phyloP scores from a whole-genome alignment of 2,797 vertebrate species.

The Megaceryle alcyon region DNA sequence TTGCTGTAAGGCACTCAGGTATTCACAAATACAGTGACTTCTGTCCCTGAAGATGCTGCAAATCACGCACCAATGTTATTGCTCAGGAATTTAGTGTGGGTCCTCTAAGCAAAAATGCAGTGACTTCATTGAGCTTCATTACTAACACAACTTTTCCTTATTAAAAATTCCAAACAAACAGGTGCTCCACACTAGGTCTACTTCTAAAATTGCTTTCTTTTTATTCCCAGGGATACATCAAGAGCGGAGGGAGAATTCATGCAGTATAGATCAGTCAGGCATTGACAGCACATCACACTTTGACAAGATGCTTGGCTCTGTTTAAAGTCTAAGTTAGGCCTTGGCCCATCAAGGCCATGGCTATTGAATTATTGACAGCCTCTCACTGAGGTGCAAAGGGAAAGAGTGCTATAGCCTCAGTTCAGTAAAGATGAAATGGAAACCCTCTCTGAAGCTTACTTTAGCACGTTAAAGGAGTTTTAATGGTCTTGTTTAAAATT shows the following conservation, averaged over 20 bases:
- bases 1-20: neutral
- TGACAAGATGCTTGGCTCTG: slow-evolving; percentile 83
- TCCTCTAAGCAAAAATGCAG: neutral
- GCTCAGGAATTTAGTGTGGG: neutral
- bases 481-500: slow-evolving; percentile 87
- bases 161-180: slow-evolving; percentile 79
- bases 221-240: slow-evolving; percentile 79
- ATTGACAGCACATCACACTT: slow-evolving; percentile 82
- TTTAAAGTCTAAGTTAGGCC: slow-evolving; percentile 82
- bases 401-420: slow-evolving; percentile 73
- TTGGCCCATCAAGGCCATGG: slow-evolving; percentile 81
- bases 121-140: slow-evolving; percentile 14
- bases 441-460: slow-evolving; percentile 83
- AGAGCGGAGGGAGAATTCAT: slow-evolving; percentile 78
- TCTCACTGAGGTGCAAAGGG: slow-evolving; percentile 76
- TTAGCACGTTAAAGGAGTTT: slow-evolving; percentile 83
- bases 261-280: slow-evolving; percentile 84
- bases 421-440: slow-evolving; percentile 86
- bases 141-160: slow-evolving; percentile 13
- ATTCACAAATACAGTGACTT: neutral
- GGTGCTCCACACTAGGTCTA: slow-evolving; percentile 72
- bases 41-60: neutral
- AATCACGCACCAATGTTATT: neutral
- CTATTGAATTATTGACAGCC: slow-evolving; percentile 89
- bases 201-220: slow-evolving; percentile 82